A percentile compares a stretch with the other conserved stretches of the same genome.
Conservation (phyloP, 2,113 vertebrate species). For the Ardeotis arabs region DNA sequence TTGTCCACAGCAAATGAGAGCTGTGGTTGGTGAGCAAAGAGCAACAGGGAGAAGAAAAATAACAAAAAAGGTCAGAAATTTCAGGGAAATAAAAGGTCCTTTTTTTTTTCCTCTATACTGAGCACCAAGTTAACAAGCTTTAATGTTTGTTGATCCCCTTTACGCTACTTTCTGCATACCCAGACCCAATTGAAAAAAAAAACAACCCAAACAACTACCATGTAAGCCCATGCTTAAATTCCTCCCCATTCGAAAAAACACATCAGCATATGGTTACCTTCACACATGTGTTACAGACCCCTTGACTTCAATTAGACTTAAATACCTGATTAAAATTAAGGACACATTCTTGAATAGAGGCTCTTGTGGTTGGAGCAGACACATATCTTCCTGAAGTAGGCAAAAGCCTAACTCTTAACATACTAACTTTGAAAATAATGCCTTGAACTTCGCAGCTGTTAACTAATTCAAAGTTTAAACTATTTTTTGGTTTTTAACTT, state of each 20-base stretch:
- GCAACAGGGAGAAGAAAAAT: conserved; percentile 43
- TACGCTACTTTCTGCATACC: neutral
- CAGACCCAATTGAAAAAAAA: neutral
- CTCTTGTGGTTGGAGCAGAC: conserved; percentile 7
- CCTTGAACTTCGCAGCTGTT: neutral
- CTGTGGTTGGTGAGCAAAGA: conserved; percentile 37
- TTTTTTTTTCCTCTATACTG: neutral
- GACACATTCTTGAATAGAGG: conserved; percentile 22
- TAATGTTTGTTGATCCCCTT: neutral
- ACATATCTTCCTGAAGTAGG: neutral
- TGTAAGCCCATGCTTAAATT: neutral
- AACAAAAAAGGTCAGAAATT: conserved; percentile 55
- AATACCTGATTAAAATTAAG: conserved; percentile 50
- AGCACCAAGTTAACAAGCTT: conserved; percentile 14
- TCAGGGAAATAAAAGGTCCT: conserved; percentile 26
- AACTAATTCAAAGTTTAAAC: neutral
- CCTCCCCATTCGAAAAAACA: neutral
- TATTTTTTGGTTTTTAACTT: neutral
- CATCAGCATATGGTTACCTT: conserved; percentile 30
- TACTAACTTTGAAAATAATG: neutral
- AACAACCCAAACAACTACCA: neutral
- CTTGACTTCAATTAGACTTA: conserved; percentile 42
- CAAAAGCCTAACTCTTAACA: neutral
- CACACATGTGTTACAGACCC: conserved; percentile 1
- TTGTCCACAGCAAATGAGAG: conserved; percentile 31